Evolutionary conservation across 2,113 vertebrate genomes (phyloP).

Genomic region (Monopterus albus): DNA sequence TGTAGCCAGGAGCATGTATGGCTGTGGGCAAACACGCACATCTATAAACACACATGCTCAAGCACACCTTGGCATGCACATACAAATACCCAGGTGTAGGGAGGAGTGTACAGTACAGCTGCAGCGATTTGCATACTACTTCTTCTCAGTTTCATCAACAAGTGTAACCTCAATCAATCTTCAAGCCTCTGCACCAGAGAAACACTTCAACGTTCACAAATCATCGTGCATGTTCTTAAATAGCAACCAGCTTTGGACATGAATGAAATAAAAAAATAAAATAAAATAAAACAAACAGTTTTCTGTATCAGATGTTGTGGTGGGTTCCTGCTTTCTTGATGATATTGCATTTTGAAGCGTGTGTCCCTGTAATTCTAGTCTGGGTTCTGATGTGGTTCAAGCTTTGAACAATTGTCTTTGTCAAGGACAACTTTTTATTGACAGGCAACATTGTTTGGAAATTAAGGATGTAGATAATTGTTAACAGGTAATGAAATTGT

Average conservation of each 20-base stretch:
- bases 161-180: conserved; percentile 1
- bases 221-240: neutral
- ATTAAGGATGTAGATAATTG: neutral
- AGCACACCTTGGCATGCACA: conserved; percentile 22
- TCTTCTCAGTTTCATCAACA: neutral
- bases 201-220: neutral
- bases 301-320: neutral
- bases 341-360: conserved; percentile 9
- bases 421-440: conserved; percentile 27
- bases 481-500: neutral
- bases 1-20: neutral
- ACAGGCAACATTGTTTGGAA: conserved; percentile 21
- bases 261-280: conserved; percentile 7
- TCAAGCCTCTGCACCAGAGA: conserved; percentile 2
- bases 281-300: neutral
- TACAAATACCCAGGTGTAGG: conserved; percentile 48
- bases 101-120: conserved; percentile 24
- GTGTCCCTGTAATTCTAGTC: conserved; percentile 36
- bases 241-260: neutral
- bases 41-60: conserved; percentile 19
- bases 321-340: conserved; percentile 13
- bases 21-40: conserved; percentile 17
- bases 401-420: conserved; percentile 27
- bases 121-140: conserved; percentile 24
- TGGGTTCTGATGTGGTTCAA: conserved; percentile 60